Evolutionary conservation across 2,113 vertebrate genomes (phyloP).

Genomic region (Mormyrus lacerda): DNA sequence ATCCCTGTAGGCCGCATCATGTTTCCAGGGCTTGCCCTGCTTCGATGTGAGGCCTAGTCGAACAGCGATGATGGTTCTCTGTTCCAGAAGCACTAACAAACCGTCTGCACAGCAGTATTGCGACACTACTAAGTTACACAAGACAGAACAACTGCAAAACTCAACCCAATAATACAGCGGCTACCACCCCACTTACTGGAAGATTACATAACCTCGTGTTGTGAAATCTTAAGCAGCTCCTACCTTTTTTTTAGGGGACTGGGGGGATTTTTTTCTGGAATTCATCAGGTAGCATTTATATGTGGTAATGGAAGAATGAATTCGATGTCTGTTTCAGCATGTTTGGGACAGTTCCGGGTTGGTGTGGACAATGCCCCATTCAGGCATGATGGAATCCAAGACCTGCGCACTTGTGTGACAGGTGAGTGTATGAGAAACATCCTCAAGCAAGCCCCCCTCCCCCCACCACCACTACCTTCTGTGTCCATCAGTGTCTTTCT

Average conservation of each 20-base stretch:
- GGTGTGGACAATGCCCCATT: slow-evolving; percentile 50
- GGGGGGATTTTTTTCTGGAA: background rate
- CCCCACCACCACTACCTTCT: background rate
- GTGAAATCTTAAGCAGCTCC: background rate
- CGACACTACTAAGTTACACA: background rate
- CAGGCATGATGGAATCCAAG: slow-evolving; percentile 47
- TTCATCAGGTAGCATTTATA: background rate
- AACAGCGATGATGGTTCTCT: background rate
- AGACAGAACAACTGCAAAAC: background rate
- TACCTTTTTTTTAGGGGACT: background rate
- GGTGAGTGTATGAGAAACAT: slow-evolving; percentile 53
- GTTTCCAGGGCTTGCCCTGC: background rate
- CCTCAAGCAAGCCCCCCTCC: background rate
- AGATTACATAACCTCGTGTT: background rate
- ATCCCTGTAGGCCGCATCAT: background rate
- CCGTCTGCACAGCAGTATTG: background rate
- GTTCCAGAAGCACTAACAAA: background rate
- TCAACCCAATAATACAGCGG: background rate
- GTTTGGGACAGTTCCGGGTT: slow-evolving; percentile 72
- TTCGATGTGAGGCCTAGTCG: background rate
- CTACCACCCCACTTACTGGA: background rate
- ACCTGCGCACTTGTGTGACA: slow-evolving; percentile 80
- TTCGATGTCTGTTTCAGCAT: slow-evolving; percentile 59
- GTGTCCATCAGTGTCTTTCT: background rate
- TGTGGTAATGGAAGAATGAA: slow-evolving; percentile 8